phyloP scores from a whole-genome alignment of 2,797 vertebrate genomes.

The Phrynocephalus vlangalii region DNA sequence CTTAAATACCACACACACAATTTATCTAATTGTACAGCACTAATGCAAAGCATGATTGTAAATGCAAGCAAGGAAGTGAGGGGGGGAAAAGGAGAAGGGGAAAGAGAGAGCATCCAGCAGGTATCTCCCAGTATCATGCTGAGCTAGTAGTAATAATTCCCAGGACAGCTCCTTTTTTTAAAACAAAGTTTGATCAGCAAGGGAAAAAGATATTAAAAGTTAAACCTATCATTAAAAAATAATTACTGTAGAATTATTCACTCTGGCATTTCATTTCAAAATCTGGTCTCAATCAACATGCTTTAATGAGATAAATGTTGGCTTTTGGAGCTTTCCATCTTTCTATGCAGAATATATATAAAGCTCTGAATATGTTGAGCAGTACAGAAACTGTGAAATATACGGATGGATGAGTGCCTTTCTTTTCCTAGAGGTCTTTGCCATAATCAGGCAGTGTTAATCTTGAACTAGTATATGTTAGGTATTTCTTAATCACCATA shows the following conservation, averaged over 20 bases:
- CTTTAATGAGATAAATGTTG: conserved; percentile 72
- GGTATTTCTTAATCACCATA: background rate
- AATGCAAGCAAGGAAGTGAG: conserved; percentile 73
- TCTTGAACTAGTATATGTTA: background rate
- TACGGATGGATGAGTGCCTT: conserved; percentile 31
- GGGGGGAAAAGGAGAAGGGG: conserved; percentile 44
- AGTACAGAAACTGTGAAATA: conserved; percentile 45
- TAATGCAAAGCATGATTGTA: conserved; percentile 80
- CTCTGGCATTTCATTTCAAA: conserved; percentile 68
- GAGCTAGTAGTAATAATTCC: conserved; percentile 38
- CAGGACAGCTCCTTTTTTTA: conserved; percentile 33
- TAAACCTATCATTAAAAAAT: conserved; percentile 47
- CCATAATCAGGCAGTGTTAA: background rate
- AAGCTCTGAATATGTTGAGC: conserved; percentile 52
- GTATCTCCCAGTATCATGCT: conserved; percentile 62
- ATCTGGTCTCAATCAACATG: conserved; percentile 69
- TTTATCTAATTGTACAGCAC: conserved; percentile 78
- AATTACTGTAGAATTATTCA: conserved; percentile 60
- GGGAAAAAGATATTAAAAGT: conserved; percentile 26
- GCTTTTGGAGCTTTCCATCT: conserved; percentile 64
- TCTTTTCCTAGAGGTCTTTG: background rate
- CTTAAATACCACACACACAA: conserved; percentile 73
- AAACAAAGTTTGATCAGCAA: conserved; percentile 47
- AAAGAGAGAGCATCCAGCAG: conserved; percentile 50
- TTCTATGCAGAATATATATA: conserved; percentile 56